Evolutionary conservation across 2,113 vertebrate genomes (phyloP).

Genomic region (Lagopus leucura): DNA sequence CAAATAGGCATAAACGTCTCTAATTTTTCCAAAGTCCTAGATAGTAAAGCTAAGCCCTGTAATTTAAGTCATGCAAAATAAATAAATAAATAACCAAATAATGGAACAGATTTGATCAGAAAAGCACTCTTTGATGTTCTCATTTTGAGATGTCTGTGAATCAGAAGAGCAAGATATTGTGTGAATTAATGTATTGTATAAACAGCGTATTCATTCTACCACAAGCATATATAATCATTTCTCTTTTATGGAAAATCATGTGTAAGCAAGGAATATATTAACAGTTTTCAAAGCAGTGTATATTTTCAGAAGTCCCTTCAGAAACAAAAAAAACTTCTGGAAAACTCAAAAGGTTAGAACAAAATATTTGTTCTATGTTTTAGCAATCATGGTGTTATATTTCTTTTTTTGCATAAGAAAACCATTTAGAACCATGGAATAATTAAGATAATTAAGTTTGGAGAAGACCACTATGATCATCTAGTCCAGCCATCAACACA

Average conservation of each 20-base stretch:
- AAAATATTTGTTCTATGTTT: not conserved
- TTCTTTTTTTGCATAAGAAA: not conserved
- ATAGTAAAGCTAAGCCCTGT: too few species aligned
- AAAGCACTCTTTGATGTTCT: not conserved
- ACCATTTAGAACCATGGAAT: not conserved
- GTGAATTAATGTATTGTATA: too few species aligned
- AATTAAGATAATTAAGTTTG: too few species aligned
- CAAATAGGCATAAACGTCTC: too few species aligned
- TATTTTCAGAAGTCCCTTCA: not conserved
- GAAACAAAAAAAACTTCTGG: not conserved
- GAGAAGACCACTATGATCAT: too few species aligned
- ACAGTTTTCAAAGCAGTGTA: not conserved
- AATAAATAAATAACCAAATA: not conserved
- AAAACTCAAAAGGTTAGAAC: not conserved
- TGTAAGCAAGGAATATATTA: not conserved
- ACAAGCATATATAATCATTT: not conserved
- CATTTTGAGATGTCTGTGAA: not conserved
- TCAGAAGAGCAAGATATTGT: not conserved
- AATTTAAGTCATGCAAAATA: too few species aligned
- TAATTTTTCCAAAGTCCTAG: too few species aligned
- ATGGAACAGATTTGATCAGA: not conserved
- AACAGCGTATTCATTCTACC: not conserved
- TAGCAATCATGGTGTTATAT: not conserved
- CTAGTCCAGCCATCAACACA: too few species aligned
- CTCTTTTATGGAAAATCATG: not conserved